phyloP scores from a whole-genome alignment of 2,797 vertebrate species.

The Coregonus suidteri region DNA sequence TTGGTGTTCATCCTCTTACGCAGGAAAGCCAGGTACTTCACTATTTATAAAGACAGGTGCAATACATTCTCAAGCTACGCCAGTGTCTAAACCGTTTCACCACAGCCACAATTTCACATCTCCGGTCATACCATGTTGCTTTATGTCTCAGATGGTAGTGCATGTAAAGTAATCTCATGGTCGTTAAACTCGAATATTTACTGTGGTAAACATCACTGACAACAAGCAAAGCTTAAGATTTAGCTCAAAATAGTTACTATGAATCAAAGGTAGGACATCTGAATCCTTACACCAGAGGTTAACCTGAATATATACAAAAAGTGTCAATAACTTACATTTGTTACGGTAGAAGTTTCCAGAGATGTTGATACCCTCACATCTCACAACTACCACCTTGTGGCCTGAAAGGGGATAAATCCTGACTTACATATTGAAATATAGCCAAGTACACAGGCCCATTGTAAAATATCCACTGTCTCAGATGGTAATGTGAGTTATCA shows the following conservation, averaged over 20 bases:
- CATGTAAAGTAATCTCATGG: constrained; percentile 82
- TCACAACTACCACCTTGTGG: constrained; percentile 91
- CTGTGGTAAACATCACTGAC: constrained; percentile 66
- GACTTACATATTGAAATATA: neutral
- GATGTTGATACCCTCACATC: constrained; percentile 96
- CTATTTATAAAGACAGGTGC: constrained; percentile 56
- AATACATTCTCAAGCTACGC: neutral
- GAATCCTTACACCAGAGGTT: too few species aligned
- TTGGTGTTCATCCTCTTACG: constrained; percentile 97
- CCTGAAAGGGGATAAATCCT: constrained; percentile 63
- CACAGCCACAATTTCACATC: neutral
- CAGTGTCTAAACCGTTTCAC: neutral
- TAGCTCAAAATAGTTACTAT: neutral
- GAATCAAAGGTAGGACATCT: neutral
- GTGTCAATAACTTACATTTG: constrained; percentile 81
- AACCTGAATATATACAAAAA: neutral
- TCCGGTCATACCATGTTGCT: neutral
- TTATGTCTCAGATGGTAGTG: constrained; percentile 85
- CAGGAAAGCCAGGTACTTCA: constrained; percentile 93
- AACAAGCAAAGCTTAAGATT: constrained; percentile 15
- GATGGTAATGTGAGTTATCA: constrained; percentile 86
- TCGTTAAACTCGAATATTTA: constrained; percentile 75
- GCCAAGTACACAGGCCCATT: neutral
- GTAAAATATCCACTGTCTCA: constrained; percentile 63
- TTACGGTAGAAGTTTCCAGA: constrained; percentile 96